A percentile compares a stretch with the other conserved stretches of the same genome.
These are phyloP conservation scores for Andinoacara biseriatus DNA, from an alignment of 2,113 vertebrate genomes.

Conservation along the genomic window DNA sequence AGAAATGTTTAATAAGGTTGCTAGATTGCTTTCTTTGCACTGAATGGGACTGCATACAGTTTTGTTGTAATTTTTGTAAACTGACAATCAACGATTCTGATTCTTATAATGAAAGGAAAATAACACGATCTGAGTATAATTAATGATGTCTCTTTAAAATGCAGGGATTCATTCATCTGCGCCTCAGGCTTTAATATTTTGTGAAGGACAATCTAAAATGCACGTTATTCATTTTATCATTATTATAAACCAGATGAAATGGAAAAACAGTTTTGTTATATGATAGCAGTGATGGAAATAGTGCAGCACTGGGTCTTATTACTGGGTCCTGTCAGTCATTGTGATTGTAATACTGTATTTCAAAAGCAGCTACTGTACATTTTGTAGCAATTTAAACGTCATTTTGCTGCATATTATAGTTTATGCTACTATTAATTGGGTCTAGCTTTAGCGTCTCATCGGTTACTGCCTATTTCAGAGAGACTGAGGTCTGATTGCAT, in stretches of 20 bases:
- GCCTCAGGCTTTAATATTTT: not conserved
- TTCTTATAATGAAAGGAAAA: conserved; percentile 1
- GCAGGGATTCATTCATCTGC: not conserved
- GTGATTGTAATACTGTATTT: not conserved
- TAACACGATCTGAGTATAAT: not conserved
- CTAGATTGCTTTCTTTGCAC: too few relatives aligned
- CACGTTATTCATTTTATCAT: not conserved
- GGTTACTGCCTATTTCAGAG: not conserved
- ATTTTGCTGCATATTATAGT: not conserved
- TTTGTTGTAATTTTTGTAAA: too few relatives aligned
- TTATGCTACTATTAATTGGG: not conserved
- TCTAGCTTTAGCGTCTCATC: not conserved
- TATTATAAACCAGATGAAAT: not conserved
- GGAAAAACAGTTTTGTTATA: not conserved
- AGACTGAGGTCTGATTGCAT: not conserved
- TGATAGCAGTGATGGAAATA: not conserved
- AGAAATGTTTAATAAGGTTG: too few relatives aligned
- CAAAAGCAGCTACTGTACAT: not conserved
- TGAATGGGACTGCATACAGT: too few relatives aligned
- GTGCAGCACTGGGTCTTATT: not conserved
- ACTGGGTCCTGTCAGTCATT: not conserved
- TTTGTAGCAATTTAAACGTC: not conserved
- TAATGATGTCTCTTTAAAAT: not conserved
- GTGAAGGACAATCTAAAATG: not conserved
- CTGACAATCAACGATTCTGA: too few relatives aligned